Base-by-base conservation (phyloP, 1,140 invertebrate genomes). In the Zaprionus ghesquierei region DNA sequence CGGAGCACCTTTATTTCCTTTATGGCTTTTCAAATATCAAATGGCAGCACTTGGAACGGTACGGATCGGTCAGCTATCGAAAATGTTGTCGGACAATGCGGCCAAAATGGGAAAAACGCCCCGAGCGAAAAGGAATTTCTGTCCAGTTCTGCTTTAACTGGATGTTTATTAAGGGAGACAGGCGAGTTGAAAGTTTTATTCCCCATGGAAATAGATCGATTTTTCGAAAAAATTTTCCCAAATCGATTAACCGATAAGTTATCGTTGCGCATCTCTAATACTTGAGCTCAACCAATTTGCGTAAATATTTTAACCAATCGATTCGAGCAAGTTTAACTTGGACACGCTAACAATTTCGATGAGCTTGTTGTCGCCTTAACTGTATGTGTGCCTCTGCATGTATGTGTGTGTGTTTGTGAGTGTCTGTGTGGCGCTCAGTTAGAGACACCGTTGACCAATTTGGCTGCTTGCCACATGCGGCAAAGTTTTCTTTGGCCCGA, bases 391-490 rank as follows among this genome's bases (percentile, higher is more conserved):
- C 4, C 1, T 22, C 4, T 1, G 2, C 2, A 8, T 44, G 0
- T 44, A 2, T 46, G 0, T 46, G 41, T 60, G 1, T 27, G 2
- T 25, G 1, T 58, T 1, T 55, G 25, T 55, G 10, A 27, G 15
- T 61, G 6, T 23, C 10, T 62, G 22, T 61, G 20, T n/a, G 20
- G 13, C 6, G 22, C 23, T n/a, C 9, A 54, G 51, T 54, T 54
- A 54, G 51, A 2, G 46, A 50, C 18, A 61, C 41, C 29, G 59
- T 59, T 79, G 71, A 55, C 66, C 77, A 72, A 77, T 54, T 81
- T 81, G 75, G 75, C 75, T 49, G 49, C 31, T 41, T 75, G 79
- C 75, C 79, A 81, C 58, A 75, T 51, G 50, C 59, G 54, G 64
- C 54, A 69, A 74, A 69, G 46, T 62, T 63, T 54, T 13, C 33